These are phyloP conservation scores for Anguilla anguilla DNA, from an alignment of 2,797 vertebrate genomes.

Conservation along the genomic window DNA sequence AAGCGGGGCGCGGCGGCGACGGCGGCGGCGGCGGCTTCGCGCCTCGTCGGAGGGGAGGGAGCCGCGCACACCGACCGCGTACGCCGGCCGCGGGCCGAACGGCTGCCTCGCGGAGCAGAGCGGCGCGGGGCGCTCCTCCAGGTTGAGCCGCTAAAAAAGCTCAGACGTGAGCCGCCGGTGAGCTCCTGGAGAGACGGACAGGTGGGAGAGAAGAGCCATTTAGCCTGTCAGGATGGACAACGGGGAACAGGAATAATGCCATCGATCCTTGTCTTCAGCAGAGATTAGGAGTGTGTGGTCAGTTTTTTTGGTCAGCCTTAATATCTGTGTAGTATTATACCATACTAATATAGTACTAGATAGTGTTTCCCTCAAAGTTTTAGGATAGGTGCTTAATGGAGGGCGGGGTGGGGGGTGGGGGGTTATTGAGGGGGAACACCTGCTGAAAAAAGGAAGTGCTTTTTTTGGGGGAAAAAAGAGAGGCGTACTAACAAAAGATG, in stretches of 20 bases:
- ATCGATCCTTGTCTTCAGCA: not conserved
- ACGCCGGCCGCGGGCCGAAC: slow-evolving; percentile 82
- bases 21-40: slow-evolving; percentile 73
- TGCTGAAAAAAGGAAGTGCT: too few relatives aligned
- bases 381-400: too few relatives aligned
- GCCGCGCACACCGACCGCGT: slow-evolving; percentile 85
- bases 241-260: not conserved
- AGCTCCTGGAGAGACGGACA: not conserved
- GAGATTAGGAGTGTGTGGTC: not conserved
- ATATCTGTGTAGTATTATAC: not conserved
- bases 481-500: too few relatives aligned
- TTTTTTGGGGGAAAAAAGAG: too few relatives aligned
- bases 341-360: too few relatives aligned
- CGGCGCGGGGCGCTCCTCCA: slow-evolving; percentile 34
- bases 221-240: not conserved
- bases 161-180: not conserved
- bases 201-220: not conserved
- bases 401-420: too few relatives aligned
- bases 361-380: too few relatives aligned
- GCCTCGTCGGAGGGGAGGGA: slow-evolving; percentile 78
- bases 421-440: too few relatives aligned
- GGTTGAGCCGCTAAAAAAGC: not conserved
- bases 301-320: not conserved
- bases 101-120: slow-evolving; percentile 43
- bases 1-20: slow-evolving; percentile 78